phyloP scores from a whole-genome alignment of 1,140 invertebrate genomes.

The Delia radicum region DNA sequence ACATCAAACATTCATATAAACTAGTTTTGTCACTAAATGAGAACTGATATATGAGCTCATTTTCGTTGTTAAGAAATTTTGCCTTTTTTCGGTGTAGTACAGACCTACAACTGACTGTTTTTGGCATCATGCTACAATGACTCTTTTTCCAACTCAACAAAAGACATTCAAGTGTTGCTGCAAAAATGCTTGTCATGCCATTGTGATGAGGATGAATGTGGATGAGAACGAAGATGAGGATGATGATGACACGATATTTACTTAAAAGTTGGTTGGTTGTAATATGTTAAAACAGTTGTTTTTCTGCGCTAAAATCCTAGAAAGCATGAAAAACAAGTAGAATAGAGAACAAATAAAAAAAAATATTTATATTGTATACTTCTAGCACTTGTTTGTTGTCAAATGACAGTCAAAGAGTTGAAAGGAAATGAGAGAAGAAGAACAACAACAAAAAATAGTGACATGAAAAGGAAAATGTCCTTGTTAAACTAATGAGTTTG shows the following conservation, averaged over 20 bases:
- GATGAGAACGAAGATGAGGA: background rate
- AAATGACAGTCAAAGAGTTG: constrained; percentile 12
- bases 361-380: background rate
- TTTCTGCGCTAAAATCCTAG: background rate
- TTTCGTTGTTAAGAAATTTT: too few relatives aligned
- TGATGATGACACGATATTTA: constrained; percentile 3
- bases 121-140: background rate
- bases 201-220: background rate
- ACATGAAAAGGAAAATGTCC: constrained; percentile 14
- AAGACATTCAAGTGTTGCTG: background rate
- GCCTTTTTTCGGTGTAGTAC: background rate
- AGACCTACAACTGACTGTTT: background rate
- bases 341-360: background rate
- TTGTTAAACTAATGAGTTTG: constrained; percentile 20
- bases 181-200: background rate
- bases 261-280: background rate
- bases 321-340: background rate
- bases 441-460: background rate
- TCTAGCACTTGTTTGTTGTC: background rate
- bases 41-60: too few relatives aligned
- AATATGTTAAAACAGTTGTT: background rate
- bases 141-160: constrained; percentile 3
- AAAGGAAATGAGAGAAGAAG: constrained; percentile 3
- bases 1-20: too few relatives aligned
- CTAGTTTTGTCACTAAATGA: too few relatives aligned